Conservation (phyloP, 2,888 invertebrate species). For the Chymomyza procnemis region DNA sequence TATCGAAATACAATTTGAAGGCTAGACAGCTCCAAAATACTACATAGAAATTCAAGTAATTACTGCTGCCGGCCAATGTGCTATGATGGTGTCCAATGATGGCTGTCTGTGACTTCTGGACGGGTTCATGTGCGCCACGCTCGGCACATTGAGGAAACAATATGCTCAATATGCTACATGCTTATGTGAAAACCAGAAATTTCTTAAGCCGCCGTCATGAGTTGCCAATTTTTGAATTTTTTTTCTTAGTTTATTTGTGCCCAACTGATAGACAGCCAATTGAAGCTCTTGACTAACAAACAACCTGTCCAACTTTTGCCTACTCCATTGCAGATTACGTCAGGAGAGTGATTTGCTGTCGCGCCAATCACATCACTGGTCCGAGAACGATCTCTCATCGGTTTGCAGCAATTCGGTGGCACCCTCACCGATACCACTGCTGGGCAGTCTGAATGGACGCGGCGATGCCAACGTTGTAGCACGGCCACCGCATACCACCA, state of each 20-base stretch:
- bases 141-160: slow-evolving; percentile 33
- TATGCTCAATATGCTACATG: neutral
- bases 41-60: slow-evolving; percentile 61
- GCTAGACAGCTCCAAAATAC: slow-evolving; percentile 38
- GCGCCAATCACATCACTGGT: slow-evolving; percentile 79
- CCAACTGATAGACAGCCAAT: neutral
- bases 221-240: slow-evolving; percentile 39
- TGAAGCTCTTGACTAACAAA: slow-evolving; percentile 12
- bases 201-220: slow-evolving; percentile 32
- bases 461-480: slow-evolving; percentile 21
- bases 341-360: slow-evolving; percentile 79
- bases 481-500: slow-evolving; percentile 20
- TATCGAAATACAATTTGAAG: slow-evolving; percentile 61
- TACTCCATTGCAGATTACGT: slow-evolving; percentile 72
- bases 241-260: too few species aligned
- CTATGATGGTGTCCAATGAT: neutral
- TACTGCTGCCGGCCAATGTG: slow-evolving; percentile 38
- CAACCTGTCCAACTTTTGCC: neutral
- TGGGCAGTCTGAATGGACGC: slow-evolving; percentile 39
- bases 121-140: slow-evolving; percentile 20
- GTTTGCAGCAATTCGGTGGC: slow-evolving; percentile 74
- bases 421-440: slow-evolving; percentile 63
- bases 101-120: slow-evolving; percentile 13
- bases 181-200: slow-evolving; percentile 29
- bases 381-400: slow-evolving; percentile 78